phyloP scores from a whole-genome alignment of 2,797 vertebrate genomes.

The Dallia pectoralis region DNA sequence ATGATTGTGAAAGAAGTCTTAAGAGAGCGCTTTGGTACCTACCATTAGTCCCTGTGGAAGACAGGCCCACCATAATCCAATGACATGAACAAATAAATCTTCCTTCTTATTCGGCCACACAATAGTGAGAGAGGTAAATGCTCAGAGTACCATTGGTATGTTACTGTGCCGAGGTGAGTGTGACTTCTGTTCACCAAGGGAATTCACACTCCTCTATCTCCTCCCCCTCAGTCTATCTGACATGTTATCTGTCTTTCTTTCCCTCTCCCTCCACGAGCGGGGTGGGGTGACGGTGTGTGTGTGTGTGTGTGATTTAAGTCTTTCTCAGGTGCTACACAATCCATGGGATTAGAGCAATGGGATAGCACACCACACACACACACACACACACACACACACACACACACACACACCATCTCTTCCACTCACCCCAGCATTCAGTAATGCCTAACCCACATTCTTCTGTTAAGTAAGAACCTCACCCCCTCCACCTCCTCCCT shows the following conservation, averaged over 20 bases:
- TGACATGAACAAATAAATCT: slow-evolving; percentile 13
- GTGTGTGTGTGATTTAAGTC: slow-evolving; percentile 38
- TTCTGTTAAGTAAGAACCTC: slow-evolving; percentile 39
- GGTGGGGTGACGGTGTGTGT: slow-evolving; percentile 41
- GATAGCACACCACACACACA: slow-evolving; percentile 51
- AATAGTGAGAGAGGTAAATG: background rate
- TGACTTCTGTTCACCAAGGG: slow-evolving; percentile 32
- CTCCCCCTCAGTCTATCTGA: slow-evolving; percentile 4
- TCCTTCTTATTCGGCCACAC: slow-evolving; percentile 37
- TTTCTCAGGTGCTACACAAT: slow-evolving; percentile 32
- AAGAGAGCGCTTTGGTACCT: slow-evolving; percentile 33
- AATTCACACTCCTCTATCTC: slow-evolving; percentile 50
- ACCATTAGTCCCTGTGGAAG: slow-evolving; percentile 64
- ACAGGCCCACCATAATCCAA: slow-evolving; percentile 68
- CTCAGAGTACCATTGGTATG: slow-evolving; percentile 14
- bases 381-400: slow-evolving; percentile 16
- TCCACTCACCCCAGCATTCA: background rate
- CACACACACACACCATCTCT: background rate
- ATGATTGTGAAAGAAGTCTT: background rate
- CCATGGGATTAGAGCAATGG: slow-evolving; percentile 64
- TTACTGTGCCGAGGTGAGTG: slow-evolving; percentile 49
- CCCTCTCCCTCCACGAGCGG: slow-evolving; percentile 43
- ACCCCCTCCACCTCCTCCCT: background rate
- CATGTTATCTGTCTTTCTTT: slow-evolving; percentile 28
- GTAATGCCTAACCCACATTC: slow-evolving; percentile 63